These are phyloP conservation scores for Machimus rusticus DNA, from an alignment of 2,888 invertebrate genomes.

Conservation along the genomic window DNA sequence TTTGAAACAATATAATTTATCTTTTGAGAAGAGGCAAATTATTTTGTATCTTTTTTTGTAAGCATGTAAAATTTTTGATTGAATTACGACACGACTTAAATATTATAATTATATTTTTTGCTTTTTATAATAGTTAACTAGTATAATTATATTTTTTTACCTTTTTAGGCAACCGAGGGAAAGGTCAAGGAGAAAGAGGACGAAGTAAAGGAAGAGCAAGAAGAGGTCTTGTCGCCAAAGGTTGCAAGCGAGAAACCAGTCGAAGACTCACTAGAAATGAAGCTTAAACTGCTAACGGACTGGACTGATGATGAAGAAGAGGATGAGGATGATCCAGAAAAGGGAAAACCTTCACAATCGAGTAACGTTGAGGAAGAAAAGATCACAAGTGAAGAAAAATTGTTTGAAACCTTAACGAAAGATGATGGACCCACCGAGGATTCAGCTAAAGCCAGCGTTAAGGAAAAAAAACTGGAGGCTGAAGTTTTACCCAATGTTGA, in stretches of 20 bases:
- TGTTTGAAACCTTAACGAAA: not conserved
- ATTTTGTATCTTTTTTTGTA: not conserved
- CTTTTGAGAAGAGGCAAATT: not conserved
- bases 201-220: not conserved
- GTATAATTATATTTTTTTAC: not conserved
- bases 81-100: too few relatives aligned
- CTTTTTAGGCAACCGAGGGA: not conserved
- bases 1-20: not conserved
- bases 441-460: not conserved
- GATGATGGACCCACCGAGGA: not conserved
- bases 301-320: conserved; percentile 62
- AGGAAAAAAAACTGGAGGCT: not conserved
- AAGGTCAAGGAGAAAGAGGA: not conserved
- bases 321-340: conserved; percentile 53
- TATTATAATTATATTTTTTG: not conserved
- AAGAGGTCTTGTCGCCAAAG: not conserved
- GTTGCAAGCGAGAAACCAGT: not conserved
- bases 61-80: not conserved
- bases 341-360: not conserved
- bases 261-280: conserved; percentile 52
- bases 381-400: conserved; percentile 14
- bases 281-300: conserved; percentile 55
- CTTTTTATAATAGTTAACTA: too few relatives aligned
- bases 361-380: not conserved
- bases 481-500: conserved; percentile 49